Percentiles rank a stretch among this genome's conserved stretches.
Evolutionary conservation across 2,888 invertebrate species (phyloP).

Genomic region (Drosophila silvestris): DNA sequence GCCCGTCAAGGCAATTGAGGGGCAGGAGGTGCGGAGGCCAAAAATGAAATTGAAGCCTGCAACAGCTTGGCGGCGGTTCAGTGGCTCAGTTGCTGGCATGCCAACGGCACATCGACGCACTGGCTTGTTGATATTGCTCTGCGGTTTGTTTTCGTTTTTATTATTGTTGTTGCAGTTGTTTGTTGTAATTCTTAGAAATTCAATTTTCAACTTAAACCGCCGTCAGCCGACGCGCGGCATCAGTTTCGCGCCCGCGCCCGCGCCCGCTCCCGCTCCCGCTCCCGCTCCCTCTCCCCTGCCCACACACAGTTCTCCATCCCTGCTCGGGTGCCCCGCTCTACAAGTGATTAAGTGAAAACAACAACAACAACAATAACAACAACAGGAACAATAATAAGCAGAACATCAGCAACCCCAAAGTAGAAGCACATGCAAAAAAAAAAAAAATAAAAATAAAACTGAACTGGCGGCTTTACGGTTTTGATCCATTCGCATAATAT

Average conservation of each 20-base stretch:
- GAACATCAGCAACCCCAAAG: slow-evolving; percentile 38
- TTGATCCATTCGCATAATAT: slow-evolving; percentile 77
- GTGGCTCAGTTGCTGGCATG: slow-evolving; percentile 37
- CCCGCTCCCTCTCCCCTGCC: background rate
- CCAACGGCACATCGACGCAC: slow-evolving; percentile 60
- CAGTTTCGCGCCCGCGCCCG: slow-evolving; percentile 9
- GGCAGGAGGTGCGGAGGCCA: background rate
- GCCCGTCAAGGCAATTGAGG: slow-evolving; percentile 51
- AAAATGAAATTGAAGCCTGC: slow-evolving; percentile 41
- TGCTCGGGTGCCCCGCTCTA: slow-evolving; percentile 46
- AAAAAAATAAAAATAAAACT: slow-evolving; percentile 5
- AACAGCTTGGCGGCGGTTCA: slow-evolving; percentile 9
- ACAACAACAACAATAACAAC: slow-evolving; percentile 35
- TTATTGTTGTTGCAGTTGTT: slow-evolving; percentile 45
- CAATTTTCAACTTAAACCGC: slow-evolving; percentile 77
- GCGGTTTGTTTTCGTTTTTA: slow-evolving; percentile 31
- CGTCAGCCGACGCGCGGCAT: slow-evolving; percentile 45
- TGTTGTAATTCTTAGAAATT: slow-evolving; percentile 79
- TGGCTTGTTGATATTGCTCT: slow-evolving; percentile 47
- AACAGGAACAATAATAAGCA: slow-evolving; percentile 29
- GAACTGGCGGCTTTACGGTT: slow-evolving; percentile 68
- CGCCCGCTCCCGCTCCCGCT: background rate
- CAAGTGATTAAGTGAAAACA: slow-evolving; percentile 80
- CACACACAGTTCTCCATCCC: slow-evolving; percentile 5
- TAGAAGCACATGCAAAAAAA: slow-evolving; percentile 64